phyloP scores from a whole-genome alignment of 2,797 vertebrate genomes.

The Coranthus polyacanthus region DNA sequence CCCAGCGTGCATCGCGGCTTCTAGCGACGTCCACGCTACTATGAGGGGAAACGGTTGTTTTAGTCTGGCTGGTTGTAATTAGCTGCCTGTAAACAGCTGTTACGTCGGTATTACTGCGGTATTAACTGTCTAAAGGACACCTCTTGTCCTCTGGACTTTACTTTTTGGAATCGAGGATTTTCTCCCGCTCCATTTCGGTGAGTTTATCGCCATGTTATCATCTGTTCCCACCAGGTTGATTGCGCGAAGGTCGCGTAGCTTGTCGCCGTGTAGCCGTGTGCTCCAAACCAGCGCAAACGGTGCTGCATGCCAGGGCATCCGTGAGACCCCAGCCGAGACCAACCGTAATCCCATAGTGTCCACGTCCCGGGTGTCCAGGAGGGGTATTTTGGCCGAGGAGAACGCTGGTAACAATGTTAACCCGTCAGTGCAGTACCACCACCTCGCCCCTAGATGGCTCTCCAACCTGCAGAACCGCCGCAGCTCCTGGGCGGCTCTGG shows the following conservation, averaged over 20 bases:
- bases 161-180: background rate
- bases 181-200: slow-evolving; percentile 19
- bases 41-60: slow-evolving; percentile 66
- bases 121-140: background rate
- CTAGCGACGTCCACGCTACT: slow-evolving; percentile 52
- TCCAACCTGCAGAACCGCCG: slow-evolving; percentile 81
- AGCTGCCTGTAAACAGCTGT: slow-evolving; percentile 7
- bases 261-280: slow-evolving; percentile 82
- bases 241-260: slow-evolving; percentile 83
- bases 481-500: slow-evolving; percentile 82
- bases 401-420: slow-evolving; percentile 31
- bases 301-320: slow-evolving; percentile 41
- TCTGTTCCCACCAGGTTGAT: slow-evolving; percentile 83
- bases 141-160: background rate
- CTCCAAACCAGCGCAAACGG: slow-evolving; percentile 72
- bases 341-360: slow-evolving; percentile 75
- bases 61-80: slow-evolving; percentile 35
- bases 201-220: slow-evolving; percentile 78
- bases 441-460: slow-evolving; percentile 84
- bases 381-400: slow-evolving; percentile 74
- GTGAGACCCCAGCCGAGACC: slow-evolving; percentile 58
- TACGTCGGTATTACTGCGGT: background rate
- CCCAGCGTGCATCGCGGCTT: slow-evolving; percentile 69
- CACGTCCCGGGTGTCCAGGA: slow-evolving; percentile 72
- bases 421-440: slow-evolving; percentile 78